Evolutionary conservation across 2,113 vertebrate genomes (phyloP).

Genomic region (Lycaon pictus): DNA sequence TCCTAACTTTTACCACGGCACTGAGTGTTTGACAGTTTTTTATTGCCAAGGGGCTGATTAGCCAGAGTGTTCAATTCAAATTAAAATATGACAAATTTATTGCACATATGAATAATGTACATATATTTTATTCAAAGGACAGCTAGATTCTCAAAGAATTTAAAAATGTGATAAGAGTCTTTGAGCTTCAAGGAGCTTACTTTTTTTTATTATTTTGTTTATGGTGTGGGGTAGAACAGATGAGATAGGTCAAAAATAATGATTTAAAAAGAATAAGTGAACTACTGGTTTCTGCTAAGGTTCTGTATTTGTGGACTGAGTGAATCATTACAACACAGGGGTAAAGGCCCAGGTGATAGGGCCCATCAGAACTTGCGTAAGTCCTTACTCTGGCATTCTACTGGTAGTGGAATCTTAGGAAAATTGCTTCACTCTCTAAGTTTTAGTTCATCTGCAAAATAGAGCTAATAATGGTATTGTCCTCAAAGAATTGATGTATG

Average conservation of each 20-base stretch:
- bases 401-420: background rate
- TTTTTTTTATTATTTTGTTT: background rate
- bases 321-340: background rate
- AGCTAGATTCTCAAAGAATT: conserved; percentile 35
- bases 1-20: conserved; percentile 17
- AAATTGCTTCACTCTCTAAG: background rate
- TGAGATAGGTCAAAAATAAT: background rate
- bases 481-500: background rate
- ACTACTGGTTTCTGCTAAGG: background rate
- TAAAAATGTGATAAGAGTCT: background rate
- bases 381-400: background rate
- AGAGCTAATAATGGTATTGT: background rate
- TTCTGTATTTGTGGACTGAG: background rate
- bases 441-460: background rate
- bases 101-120: conserved; percentile 52
- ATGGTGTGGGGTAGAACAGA: background rate
- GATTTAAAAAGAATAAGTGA: background rate
- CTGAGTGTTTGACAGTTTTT: conserved; percentile 63
- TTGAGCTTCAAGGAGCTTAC: conserved; percentile 24
- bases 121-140: conserved; percentile 54
- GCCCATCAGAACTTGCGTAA: background rate
- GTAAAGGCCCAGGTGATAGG: background rate
- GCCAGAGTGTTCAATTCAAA: conserved; percentile 58
- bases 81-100: conserved; percentile 70
- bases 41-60: conserved; percentile 71